Percentiles rank a stretch among this genome's conserved stretches.
Evolutionary conservation across 2,797 vertebrate species (phyloP).

Genomic region (Podarcis lilfordi): DNA sequence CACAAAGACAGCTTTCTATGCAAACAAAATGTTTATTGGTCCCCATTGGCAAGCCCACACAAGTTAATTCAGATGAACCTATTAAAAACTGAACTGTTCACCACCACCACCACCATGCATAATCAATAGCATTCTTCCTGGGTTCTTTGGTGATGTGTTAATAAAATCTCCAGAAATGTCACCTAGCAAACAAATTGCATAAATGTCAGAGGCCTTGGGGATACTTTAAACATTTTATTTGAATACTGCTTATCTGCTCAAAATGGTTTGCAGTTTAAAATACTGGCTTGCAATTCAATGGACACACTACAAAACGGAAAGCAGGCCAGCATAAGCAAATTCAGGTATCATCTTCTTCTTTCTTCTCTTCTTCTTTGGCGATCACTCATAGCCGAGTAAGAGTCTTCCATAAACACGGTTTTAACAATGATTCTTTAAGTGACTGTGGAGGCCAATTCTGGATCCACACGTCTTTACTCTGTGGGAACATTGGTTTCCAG

Average conservation of each 20-base stretch:
- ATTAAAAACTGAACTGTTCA: not conserved
- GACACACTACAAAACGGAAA: too few relatives aligned
- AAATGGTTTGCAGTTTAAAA: not conserved
- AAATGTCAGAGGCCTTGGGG: not conserved
- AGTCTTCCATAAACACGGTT: too few relatives aligned
- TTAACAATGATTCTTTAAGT: too few relatives aligned
- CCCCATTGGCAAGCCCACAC: not conserved
- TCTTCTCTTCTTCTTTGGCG: too few relatives aligned
- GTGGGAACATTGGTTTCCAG: too few relatives aligned
- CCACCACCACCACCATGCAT: too few relatives aligned
- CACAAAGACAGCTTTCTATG: not conserved
- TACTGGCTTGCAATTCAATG: not conserved
- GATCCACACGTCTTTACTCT: fast-evolving
- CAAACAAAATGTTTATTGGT: not conserved
- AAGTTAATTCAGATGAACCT: not conserved
- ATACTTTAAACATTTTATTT: not conserved
- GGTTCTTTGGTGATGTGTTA: not conserved
- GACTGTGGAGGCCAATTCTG: too few relatives aligned
- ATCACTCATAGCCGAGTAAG: too few relatives aligned
- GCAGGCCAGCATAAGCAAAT: not conserved
- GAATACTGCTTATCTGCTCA: not conserved
- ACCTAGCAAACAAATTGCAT: not conserved
- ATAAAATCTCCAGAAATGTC: not conserved
- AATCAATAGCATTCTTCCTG: not conserved
- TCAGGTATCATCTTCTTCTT: too few relatives aligned